Conservation (phyloP, 2,113 vertebrate genomes). For the Chaenogobius annularis region DNA sequence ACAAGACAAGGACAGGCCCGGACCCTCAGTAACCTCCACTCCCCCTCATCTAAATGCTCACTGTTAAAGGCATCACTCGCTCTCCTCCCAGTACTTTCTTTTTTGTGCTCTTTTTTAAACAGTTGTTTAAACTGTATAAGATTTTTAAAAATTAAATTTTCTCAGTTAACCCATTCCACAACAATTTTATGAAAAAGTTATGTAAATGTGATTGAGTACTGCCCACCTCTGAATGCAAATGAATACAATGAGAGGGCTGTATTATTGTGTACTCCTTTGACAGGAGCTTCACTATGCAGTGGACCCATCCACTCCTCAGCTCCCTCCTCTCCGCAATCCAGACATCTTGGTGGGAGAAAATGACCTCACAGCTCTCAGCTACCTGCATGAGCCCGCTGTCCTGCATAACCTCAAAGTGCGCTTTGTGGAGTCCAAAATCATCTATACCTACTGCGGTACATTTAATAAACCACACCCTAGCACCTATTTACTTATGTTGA, state of each 20-base stretch:
- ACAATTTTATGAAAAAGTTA: too few species aligned
- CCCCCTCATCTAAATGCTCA: too few species aligned
- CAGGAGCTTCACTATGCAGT: slow-evolving; percentile 82
- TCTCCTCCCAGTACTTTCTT: too few species aligned
- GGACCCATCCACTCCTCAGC: slow-evolving; percentile 69
- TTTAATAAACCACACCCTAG: background rate
- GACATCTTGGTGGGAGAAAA: slow-evolving; percentile 98
- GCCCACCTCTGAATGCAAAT: slow-evolving; percentile 6
- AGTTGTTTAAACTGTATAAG: too few species aligned
- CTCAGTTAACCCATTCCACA: too few species aligned
- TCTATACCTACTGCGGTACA: slow-evolving; percentile 97
- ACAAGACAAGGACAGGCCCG: too few species aligned
- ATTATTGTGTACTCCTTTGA: slow-evolving; percentile 19
- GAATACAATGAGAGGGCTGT: slow-evolving; percentile 1
- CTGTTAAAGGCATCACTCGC: too few species aligned
- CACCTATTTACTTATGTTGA: background rate
- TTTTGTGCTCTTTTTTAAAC: too few species aligned
- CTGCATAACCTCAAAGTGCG: slow-evolving; percentile 94
- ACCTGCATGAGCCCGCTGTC: slow-evolving; percentile 94
- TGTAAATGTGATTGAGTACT: too few species aligned
- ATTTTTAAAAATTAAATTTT: too few species aligned
- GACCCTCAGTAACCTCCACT: too few species aligned
- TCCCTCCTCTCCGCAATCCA: slow-evolving; percentile 92
- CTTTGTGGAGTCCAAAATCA: slow-evolving; percentile 93
- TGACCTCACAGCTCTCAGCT: slow-evolving; percentile 97